phyloP scores from a whole-genome alignment of 2,888 invertebrate genomes.

The Andrena fulva region DNA sequence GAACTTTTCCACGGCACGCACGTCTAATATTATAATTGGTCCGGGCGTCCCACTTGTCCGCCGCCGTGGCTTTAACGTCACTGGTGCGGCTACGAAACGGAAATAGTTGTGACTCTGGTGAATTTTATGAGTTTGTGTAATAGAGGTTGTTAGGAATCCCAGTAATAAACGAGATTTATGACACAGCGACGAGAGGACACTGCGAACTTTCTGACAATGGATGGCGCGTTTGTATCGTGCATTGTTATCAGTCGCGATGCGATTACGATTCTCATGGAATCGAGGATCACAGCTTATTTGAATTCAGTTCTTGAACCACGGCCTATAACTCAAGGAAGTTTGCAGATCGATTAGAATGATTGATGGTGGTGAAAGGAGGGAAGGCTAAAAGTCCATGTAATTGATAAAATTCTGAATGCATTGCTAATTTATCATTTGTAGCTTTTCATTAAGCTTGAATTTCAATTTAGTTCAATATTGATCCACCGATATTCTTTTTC shows the following conservation, averaged over 20 bases:
- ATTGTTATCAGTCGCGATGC: background rate
- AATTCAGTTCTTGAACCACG: too few species aligned
- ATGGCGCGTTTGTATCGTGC: background rate
- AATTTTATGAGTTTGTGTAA: background rate
- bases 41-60: background rate
- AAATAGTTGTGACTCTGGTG: background rate
- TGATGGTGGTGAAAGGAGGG: too few species aligned
- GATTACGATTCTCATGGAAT: too few species aligned
- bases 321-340: too few species aligned
- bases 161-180: background rate
- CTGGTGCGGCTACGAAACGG: background rate
- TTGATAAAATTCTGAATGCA: too few species aligned
- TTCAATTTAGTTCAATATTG: too few species aligned
- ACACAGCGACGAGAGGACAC: background rate
- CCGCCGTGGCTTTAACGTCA: background rate
- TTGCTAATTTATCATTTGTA: too few species aligned
- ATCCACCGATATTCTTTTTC: too few species aligned
- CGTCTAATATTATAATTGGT: conserved; percentile 21
- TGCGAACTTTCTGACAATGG: background rate
- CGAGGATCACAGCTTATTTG: too few species aligned
- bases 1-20: conserved; percentile 21
- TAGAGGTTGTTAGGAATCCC: background rate
- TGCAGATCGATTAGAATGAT: too few species aligned
- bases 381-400: too few species aligned
- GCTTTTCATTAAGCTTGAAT: too few species aligned